Conservation (phyloP, 35 echinoderm and acorn worm genomes). For the Diadema setosum region DNA sequence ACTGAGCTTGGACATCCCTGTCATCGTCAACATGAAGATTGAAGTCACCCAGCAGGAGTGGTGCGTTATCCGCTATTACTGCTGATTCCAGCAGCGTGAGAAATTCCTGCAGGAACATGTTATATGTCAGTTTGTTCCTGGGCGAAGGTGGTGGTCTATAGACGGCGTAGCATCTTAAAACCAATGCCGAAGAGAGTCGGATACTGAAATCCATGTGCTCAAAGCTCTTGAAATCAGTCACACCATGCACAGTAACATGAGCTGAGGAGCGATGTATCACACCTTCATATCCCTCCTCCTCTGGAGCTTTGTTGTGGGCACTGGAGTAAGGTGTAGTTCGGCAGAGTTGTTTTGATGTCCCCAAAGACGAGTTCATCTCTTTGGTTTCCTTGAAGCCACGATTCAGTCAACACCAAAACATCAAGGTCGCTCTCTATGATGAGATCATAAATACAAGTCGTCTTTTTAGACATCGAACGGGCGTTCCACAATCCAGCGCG, state of each 20-base stretch:
- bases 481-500: not conserved
- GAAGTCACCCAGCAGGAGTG: not conserved
- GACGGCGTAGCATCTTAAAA: not conserved
- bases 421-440: not conserved
- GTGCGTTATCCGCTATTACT: not conserved
- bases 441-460: not conserved
- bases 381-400: not conserved
- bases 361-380: not conserved
- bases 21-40: not conserved
- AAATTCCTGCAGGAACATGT: constrained; percentile 10
- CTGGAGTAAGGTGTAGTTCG: not conserved
- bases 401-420: not conserved
- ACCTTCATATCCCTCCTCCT: constrained; percentile 10
- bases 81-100: not conserved
- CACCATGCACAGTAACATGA: not conserved
- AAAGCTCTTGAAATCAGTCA: not conserved
- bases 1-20: not conserved
- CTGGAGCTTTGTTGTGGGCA: not conserved
- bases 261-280: not conserved
- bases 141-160: not conserved
- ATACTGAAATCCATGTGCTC: constrained; percentile 49
- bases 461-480: not conserved
- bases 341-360: not conserved
- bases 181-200: not conserved
- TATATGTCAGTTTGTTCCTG: not conserved